These are phyloP conservation scores for Drosophila monieri DNA, from an alignment of 2,888 invertebrate species.

Conservation along the genomic window DNA sequence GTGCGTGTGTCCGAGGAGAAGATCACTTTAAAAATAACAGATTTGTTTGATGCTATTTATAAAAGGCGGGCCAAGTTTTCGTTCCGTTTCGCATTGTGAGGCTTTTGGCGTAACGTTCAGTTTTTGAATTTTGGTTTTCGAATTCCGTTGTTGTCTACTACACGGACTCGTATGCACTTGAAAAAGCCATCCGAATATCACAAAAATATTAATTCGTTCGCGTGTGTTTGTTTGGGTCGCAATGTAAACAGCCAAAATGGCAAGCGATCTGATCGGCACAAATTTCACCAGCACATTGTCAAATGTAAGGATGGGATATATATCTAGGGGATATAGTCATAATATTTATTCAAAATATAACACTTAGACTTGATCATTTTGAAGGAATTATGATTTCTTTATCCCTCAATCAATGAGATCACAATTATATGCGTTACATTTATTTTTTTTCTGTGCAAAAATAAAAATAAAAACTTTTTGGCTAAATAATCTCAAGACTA, in stretches of 20 bases:
- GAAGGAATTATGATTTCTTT: background rate
- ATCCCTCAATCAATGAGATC: background rate
- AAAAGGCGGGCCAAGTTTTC: constrained; percentile 74
- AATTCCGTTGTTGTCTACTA: constrained; percentile 33
- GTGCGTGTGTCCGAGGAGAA: constrained; percentile 49
- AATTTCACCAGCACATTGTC: constrained; percentile 67
- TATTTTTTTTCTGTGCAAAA: constrained; percentile 6
- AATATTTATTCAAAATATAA: background rate
- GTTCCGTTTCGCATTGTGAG: constrained; percentile 48
- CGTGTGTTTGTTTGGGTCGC: constrained; percentile 41
- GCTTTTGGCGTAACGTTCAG: constrained; percentile 27
- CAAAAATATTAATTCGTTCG: constrained; percentile 21
- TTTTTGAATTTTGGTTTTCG: constrained; percentile 30
- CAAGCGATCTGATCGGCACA: constrained; percentile 70
- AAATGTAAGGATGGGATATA: constrained; percentile 65
- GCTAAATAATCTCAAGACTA: constrained; percentile 34
- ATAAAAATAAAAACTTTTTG: constrained; percentile 18
- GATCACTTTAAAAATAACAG: constrained; percentile 79
- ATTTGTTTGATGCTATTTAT: constrained; percentile 79
- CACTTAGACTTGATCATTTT: too few species aligned
- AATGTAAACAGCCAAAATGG: constrained; percentile 69
- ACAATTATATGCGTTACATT: background rate
- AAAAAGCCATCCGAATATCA: constrained; percentile 52
- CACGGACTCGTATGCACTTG: constrained; percentile 63
- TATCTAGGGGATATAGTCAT: background rate